Conservation (phyloP, 2,888 invertebrate genomes). For the Spicauda simplicius region DNA sequence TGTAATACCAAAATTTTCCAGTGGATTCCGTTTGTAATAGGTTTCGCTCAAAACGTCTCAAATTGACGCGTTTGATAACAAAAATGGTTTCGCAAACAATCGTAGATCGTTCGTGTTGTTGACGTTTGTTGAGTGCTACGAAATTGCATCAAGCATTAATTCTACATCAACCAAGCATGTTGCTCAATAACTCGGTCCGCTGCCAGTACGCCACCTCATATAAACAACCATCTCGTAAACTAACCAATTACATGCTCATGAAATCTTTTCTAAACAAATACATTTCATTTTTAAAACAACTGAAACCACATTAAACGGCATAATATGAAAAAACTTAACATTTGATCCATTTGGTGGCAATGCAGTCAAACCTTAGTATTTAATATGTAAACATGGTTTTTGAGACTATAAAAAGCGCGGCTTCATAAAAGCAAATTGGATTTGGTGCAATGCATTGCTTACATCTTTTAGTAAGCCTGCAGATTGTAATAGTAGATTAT, state of each 20-base stretch:
- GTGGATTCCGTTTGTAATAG: background rate
- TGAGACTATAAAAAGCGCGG: too few species aligned
- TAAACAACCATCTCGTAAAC: slow-evolving; percentile 70
- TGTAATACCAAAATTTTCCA: slow-evolving; percentile 14
- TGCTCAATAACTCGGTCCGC: slow-evolving; percentile 26
- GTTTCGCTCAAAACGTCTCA: background rate
- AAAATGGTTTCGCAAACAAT: slow-evolving; percentile 13
- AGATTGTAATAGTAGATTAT: background rate
- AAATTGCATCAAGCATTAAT: slow-evolving; percentile 28
- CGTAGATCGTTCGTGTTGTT: slow-evolving; percentile 20
- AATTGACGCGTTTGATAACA: slow-evolving; percentile 24
- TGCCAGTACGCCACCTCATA: slow-evolving; percentile 47
- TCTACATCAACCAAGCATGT: slow-evolving; percentile 26
- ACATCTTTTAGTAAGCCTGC: background rate
- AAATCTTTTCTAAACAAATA: slow-evolving; percentile 47
- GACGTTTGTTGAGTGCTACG: slow-evolving; percentile 24
- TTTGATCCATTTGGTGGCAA: background rate
- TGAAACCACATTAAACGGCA: slow-evolving; percentile 13
- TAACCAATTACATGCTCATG: slow-evolving; percentile 78
- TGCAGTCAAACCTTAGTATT: too few species aligned
- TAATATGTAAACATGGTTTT: too few species aligned
- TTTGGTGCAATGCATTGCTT: background rate
- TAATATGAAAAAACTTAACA: background rate
- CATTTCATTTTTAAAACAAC: slow-evolving; percentile 27
- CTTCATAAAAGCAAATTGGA: background rate